Conservation (phyloP, 2,113 vertebrate species). For the Ictalurus furcatus region DNA sequence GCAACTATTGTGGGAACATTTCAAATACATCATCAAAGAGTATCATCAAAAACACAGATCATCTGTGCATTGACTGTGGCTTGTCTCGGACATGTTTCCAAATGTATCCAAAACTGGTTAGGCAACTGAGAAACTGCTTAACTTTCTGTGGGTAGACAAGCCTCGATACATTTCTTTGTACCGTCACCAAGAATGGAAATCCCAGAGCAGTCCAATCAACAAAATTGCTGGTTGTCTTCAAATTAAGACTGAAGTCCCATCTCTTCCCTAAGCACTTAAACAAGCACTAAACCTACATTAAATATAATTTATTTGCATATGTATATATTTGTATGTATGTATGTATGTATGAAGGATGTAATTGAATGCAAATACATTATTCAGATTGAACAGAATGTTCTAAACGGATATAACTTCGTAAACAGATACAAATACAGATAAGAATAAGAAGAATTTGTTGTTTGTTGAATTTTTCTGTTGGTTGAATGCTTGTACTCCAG, state of each 20-base stretch:
- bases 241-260: not conserved
- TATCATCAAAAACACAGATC: not conserved
- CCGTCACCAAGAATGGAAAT: not conserved
- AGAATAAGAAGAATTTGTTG: not conserved
- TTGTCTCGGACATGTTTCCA: not conserved
- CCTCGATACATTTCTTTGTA: not conserved
- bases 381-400: not conserved
- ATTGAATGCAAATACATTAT: not conserved
- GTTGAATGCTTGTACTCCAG: not conserved
- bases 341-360: not conserved
- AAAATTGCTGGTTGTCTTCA: not conserved
- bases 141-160: not conserved
- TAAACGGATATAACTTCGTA: not conserved
- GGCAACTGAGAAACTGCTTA: not conserved
- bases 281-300: not conserved
- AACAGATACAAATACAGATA: not conserved
- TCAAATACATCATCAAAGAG: too few relatives aligned
- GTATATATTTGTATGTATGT: too few relatives aligned
- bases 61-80: not conserved
- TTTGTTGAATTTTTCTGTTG: too few relatives aligned
- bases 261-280: not conserved
- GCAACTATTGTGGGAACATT: slow-evolving; percentile 61
- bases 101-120: not conserved
- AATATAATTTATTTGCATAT: not conserved
- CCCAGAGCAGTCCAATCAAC: not conserved